These are phyloP conservation scores for Anoplolepis gracilipes DNA, from an alignment of 1,140 invertebrate genomes.

Conservation along the genomic window DNA sequence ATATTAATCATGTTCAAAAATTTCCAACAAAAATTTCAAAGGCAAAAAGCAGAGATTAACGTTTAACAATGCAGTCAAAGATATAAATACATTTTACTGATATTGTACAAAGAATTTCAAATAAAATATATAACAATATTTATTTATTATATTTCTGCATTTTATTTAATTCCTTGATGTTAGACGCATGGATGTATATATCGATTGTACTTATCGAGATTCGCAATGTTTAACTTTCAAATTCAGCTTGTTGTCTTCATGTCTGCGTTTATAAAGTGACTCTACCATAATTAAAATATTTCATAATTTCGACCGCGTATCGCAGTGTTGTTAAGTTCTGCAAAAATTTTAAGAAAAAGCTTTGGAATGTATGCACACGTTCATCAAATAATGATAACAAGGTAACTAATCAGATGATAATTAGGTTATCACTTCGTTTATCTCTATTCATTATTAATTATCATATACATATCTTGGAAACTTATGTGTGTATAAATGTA, in stretches of 20 bases:
- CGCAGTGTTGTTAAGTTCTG: constrained; percentile 31
- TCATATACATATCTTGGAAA: not conserved
- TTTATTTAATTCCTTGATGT: not conserved
- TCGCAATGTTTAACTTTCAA: constrained; percentile 34
- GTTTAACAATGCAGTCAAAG: not conserved
- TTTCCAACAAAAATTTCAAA: not conserved
- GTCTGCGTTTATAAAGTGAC: not conserved
- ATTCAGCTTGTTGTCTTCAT: not conserved
- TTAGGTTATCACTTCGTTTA: not conserved
- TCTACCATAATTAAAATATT: constrained; percentile 11
- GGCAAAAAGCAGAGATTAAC: constrained; percentile 1
- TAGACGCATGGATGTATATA: not conserved
- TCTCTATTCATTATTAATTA: not conserved
- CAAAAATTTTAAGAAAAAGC: constrained; percentile 3
- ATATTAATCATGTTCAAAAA: not conserved
- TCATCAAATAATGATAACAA: not conserved
- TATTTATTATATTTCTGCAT: not conserved
- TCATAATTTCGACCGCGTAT: constrained; percentile 38
- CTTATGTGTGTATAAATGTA: not conserved
- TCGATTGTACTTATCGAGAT: constrained; percentile 38
- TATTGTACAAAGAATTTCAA: not conserved
- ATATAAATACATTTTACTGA: not conserved
- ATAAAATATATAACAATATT: not conserved
- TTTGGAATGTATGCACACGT: not conserved
- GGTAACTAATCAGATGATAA: not conserved